Evolutionary conservation across 2,888 invertebrate genomes (phyloP), one percentile per base, ranked within the genome.

Genomic region (Ochropleura leucogaster): DNA sequence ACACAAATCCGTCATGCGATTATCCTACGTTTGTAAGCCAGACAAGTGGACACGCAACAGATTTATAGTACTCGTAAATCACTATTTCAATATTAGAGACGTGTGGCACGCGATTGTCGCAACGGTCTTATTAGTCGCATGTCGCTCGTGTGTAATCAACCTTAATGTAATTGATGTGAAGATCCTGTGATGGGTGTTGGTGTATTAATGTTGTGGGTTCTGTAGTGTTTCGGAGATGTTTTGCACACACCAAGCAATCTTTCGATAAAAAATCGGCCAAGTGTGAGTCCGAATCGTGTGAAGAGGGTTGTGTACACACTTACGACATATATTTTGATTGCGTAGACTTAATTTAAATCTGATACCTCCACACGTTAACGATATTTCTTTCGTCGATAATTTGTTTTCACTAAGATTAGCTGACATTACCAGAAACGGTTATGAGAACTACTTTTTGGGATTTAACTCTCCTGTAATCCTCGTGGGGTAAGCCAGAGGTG

Each of bases 21-120:
- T 95, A 95, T 95, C 96, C 95, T 89, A 89, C 93, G 93, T 91
- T 93, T 91, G 94, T 93, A 93, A 92, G 91, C 89, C 84, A 89
- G 92, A 93, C 94, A 93, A 89, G 90, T 87, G 92, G 93, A 92
- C 94, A 91, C 89, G 91, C 84, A 91, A 92, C 94, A 93, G 93
- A 94, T 96, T 95, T 94, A 94, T 94, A 93, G 89, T 91, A 87
- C 87, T 80, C 86, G 90, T 94, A 94, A 92, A 94, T 94, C 94
- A 94, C 93, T 89, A 93, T 93, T 93, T 93, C 94, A 94, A 94
- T 94, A 94, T 93, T 92, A 90, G 89, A 88, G 87, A 86, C 85
- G 85, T 44, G 68, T 44, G 78, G 73, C 69, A 67, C 82, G 73
- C 85, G 84, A 89, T 87, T 85, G 87, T 85, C 83, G 82, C 87